Conservation (phyloP, 2,113 vertebrate genomes). For the Rhodinocichla rosea region DNA sequence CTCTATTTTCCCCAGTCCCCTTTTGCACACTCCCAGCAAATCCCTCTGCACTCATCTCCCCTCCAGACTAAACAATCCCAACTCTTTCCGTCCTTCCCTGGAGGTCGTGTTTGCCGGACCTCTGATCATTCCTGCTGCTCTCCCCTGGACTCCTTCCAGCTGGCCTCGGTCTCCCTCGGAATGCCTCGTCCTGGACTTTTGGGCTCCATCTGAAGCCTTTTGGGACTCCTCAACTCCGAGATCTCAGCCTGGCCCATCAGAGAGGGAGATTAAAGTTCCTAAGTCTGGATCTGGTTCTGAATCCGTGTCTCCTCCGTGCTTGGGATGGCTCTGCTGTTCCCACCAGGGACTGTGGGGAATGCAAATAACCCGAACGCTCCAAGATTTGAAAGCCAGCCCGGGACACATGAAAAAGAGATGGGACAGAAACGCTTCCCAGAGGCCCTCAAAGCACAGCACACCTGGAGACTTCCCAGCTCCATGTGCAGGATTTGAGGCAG, state of each 20-base stretch:
- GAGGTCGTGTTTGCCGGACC: background rate
- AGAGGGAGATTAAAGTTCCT: background rate
- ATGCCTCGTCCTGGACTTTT: background rate
- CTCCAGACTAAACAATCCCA: slow-evolving; percentile 50
- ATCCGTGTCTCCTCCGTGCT: background rate
- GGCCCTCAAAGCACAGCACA: background rate
- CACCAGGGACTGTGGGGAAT: background rate
- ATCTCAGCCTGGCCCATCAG: background rate
- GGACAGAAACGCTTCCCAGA: background rate
- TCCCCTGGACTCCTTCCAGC: background rate
- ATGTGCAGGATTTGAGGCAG: background rate
- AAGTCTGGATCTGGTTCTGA: background rate
- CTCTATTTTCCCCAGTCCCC: background rate
- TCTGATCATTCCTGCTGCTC: background rate
- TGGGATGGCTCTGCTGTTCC: background rate
- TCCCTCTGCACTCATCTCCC: background rate
- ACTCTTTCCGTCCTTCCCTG: background rate
- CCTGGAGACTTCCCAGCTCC: background rate
- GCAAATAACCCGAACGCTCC: background rate
- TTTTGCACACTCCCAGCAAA: background rate
- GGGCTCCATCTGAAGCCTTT: slow-evolving; percentile 52
- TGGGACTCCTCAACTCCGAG: slow-evolving; percentile 4
- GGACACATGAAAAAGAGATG: background rate
- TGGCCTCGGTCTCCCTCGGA: background rate
- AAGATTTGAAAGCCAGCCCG: background rate